A percentile compares a stretch with the other conserved stretches of the same genome.
phyloP scores from a whole-genome alignment of 30 jellyfish, hydroid and myxozoan genomes.

The Hydra vulgaris region DNA sequence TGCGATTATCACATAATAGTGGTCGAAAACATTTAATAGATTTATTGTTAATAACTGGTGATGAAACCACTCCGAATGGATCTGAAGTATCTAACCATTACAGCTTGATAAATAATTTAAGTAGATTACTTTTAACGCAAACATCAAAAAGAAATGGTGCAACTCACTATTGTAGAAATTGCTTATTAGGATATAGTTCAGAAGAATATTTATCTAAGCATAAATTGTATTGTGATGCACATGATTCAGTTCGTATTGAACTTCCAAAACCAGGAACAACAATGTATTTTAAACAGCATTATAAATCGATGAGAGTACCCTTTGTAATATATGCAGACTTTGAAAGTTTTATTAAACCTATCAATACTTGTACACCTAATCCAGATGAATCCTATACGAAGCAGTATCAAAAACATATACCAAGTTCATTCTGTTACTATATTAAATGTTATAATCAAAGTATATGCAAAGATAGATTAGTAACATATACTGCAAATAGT shows the following conservation, averaged over 20 bases:
- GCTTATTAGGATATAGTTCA: slow-evolving; percentile 1
- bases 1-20: not conserved
- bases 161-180: slow-evolving; percentile 22
- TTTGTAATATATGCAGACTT: slow-evolving; percentile 31
- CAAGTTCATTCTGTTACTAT: not conserved
- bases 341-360: slow-evolving; percentile 14
- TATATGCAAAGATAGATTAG: not conserved
- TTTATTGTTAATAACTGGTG: slow-evolving; percentile 9
- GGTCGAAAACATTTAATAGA: not conserved
- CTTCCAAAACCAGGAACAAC: too few species aligned
- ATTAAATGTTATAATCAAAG: not conserved
- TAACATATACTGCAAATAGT: not conserved
- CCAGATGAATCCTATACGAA: not conserved
- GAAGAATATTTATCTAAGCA: slow-evolving; percentile 12
- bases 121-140: not conserved
- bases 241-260: slow-evolving; percentile 19
- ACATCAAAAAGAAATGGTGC: not conserved
- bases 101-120: not conserved
- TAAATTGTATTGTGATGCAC: not conserved
- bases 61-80: too few species aligned
- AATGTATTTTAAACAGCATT: not conserved
- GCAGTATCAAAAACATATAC: slow-evolving; percentile 2
- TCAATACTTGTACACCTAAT: not conserved
- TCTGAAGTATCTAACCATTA: too few species aligned
- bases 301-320: slow-evolving; percentile 8